Evolutionary conservation across 2,113 vertebrate genomes (phyloP), one percentile per base, ranked within the genome.

Genomic region (Galbula dea): DNA sequence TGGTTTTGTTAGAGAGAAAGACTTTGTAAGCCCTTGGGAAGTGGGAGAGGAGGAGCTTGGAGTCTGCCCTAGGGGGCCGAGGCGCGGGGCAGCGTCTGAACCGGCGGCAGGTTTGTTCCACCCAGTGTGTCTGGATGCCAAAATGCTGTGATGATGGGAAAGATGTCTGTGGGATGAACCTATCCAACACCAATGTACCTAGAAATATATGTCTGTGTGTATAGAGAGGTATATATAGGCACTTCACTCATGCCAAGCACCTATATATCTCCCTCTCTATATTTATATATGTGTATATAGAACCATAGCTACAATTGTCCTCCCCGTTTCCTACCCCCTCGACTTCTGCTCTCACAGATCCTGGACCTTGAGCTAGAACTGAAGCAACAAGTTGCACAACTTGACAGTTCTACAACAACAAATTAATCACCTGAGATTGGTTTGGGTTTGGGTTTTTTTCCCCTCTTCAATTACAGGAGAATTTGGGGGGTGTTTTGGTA

Each of bases 231-330:
- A 94, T 86, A 94, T 85, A 74, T 91, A 84, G 92, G 95, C 79
- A 59, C 90, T 86, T 67, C 8, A 69, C 72, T 92, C 59, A 14
- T 65, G n/a, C n/a, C 77, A 13, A 85, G 92, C 88, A 78, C 94
- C 94, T 94, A 73, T 94, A 91, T 93, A 89, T 94, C 90, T 91
- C n/a, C n/a, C n/a, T n/a, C n/a, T n/a, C n/a, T n/a, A n/a, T n/a
- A n/a, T n/a, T n/a, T n/a, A 81, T 93, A 58, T 92, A 26, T 88
- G 43, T 94, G 61, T 82, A 73, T 92, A 68, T 15, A 43, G 41
- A 43, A 43, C 41, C 41, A 43, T 15, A 43, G 11, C 41, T 15
- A 43, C 11, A 15, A 15, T 11, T 43, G 41, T 43, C 41, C 41
- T 43, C 41, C 41, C 41, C 41, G 15, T 15, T 43, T 43, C 41